Percentiles rank a stretch among this genome's conserved stretches.
Evolutionary conservation across 1,140 invertebrate genomes (phyloP).

Genomic region (Neelides sp.): DNA sequence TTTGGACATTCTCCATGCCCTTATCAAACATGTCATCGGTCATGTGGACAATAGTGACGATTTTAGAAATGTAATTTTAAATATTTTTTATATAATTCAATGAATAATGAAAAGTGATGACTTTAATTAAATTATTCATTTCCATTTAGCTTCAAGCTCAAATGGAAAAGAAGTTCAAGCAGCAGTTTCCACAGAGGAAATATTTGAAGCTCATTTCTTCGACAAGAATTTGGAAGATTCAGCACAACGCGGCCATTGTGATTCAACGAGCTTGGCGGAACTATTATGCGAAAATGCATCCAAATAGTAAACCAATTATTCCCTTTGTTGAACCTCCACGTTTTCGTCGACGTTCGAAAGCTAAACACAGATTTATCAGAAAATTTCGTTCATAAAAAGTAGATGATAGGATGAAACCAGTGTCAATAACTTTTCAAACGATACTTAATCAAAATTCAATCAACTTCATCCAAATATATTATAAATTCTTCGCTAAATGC

Average conservation of each 20-base stretch:
- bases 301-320: too few relatives aligned
- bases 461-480: too few relatives aligned
- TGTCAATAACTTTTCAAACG: too few relatives aligned
- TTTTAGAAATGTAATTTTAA: conserved; percentile 67
- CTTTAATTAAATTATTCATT: conserved; percentile 21
- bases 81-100: too few relatives aligned
- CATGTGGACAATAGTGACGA: conserved; percentile 88
- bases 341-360: too few relatives aligned
- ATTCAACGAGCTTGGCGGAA: conserved; percentile 67
- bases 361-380: too few relatives aligned
- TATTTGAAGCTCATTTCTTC: conserved; percentile 83
- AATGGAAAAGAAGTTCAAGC: conserved; percentile 92
- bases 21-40: conserved; percentile 82
- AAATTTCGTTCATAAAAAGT: too few relatives aligned
- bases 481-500: too few relatives aligned
- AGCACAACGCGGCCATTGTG: conserved; percentile 78
- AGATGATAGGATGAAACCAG: too few relatives aligned
- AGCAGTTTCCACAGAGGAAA: conserved; percentile 84
- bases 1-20: conserved; percentile 79
- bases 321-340: too few relatives aligned
- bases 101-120: too few relatives aligned
- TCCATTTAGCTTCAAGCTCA: conserved; percentile 53
- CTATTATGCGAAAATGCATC: conserved; percentile 39
- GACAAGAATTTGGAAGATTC: conserved; percentile 83
- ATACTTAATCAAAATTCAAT: too few relatives aligned